A percentile compares a stretch with the other conserved stretches of the same genome.
phyloP scores from a whole-genome alignment of 2,888 invertebrate species.

The Eledone cirrhosa region DNA sequence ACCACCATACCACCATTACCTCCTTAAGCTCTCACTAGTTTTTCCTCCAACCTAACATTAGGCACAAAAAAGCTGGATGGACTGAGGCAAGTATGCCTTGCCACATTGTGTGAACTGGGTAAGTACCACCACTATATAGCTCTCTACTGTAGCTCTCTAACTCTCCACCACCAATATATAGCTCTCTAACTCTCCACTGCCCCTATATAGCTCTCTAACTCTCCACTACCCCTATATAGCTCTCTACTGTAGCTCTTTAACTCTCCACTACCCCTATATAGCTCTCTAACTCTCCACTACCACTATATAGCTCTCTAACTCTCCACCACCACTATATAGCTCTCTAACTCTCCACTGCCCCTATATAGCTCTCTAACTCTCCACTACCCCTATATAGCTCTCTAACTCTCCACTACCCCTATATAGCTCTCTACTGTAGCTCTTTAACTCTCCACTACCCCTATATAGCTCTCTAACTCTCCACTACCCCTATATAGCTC shows the following conservation, averaged over 20 bases:
- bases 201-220: not conserved
- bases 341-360: too few relatives aligned
- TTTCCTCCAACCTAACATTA: not conserved
- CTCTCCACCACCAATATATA: not conserved
- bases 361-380: too few relatives aligned
- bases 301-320: too few relatives aligned
- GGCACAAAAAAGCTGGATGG: slow-evolving; percentile 83
- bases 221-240: not conserved
- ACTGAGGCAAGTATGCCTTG: slow-evolving; percentile 84
- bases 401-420: too few relatives aligned
- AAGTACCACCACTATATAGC: slow-evolving; percentile 47
- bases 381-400: too few relatives aligned
- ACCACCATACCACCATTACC: too few relatives aligned
- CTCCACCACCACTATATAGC: too few relatives aligned
- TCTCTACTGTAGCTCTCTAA: not conserved
- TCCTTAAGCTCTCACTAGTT: too few relatives aligned
- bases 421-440: too few relatives aligned
- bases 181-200: not conserved
- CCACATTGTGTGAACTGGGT: slow-evolving; percentile 89
- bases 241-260: not conserved
- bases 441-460: too few relatives aligned
- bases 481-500: too few relatives aligned
- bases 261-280: not conserved
- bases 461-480: too few relatives aligned
- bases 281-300: not conserved